Evolutionary conservation across 2,113 vertebrate genomes (phyloP).

Genomic region (Antechinus flavipes): DNA sequence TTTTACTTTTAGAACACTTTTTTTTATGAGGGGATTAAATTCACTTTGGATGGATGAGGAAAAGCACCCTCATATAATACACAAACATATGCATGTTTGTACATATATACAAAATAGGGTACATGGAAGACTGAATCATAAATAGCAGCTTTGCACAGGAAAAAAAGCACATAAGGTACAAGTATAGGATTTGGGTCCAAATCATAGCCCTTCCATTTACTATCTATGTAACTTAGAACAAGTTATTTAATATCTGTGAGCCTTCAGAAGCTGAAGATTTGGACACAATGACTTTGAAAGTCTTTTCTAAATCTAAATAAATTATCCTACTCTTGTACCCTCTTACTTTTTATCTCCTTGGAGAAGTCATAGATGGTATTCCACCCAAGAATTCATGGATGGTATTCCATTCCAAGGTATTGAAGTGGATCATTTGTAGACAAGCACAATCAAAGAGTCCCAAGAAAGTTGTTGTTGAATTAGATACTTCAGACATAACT

Average conservation of each 20-base stretch:
- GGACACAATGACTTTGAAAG: neutral
- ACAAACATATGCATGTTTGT: too few relatives aligned
- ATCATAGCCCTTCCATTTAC: neutral
- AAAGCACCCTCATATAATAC: neutral
- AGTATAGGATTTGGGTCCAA: neutral
- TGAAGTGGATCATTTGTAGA: neutral
- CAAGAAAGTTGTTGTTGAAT: neutral
- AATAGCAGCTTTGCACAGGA: neutral
- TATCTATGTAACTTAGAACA: neutral
- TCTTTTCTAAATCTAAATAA: neutral
- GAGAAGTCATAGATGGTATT: neutral
- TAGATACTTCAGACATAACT: neutral
- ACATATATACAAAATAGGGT: neutral
- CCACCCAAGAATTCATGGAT: neutral
- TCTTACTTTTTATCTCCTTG: neutral
- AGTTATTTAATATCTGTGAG: neutral
- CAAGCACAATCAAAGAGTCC: neutral
- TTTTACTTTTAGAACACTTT: constrained; percentile 58
- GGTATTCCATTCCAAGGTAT: neutral
- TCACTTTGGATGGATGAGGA: neutral
- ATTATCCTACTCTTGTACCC: neutral
- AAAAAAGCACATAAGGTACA: neutral
- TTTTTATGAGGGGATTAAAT: constrained; percentile 5
- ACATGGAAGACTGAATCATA: constrained; percentile 4
- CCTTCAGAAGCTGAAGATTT: neutral